These are phyloP conservation scores for Ceriagrion tenellum DNA, from an alignment of 2,888 invertebrate species.

Conservation along the genomic window DNA sequence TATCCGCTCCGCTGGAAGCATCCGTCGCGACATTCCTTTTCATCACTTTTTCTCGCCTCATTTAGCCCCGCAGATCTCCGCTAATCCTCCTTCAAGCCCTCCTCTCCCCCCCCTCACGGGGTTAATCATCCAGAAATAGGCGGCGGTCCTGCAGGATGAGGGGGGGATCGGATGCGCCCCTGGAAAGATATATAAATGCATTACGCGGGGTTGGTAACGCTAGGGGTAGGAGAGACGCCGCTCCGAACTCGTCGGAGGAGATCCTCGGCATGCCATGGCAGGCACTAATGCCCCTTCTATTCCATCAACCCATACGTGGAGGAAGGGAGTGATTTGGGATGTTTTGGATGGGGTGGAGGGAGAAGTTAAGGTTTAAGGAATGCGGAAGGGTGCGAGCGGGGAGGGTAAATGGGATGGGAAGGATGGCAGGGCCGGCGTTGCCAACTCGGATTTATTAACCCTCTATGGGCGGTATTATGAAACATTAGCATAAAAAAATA, in stretches of 20 bases:
- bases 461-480: too few species aligned
- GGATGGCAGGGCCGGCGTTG: not conserved
- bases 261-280: not conserved
- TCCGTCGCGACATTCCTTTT: slow-evolving; percentile 29
- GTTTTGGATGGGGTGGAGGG: not conserved
- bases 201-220: not conserved
- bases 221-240: not conserved
- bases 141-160: not conserved
- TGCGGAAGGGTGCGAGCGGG: not conserved
- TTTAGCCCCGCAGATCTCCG: slow-evolving; percentile 1
- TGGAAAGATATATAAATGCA: not conserved
- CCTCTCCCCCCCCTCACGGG: not conserved
- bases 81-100: not conserved
- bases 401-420: not conserved
- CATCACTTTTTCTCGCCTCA: slow-evolving; percentile 44
- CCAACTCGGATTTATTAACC: not conserved
- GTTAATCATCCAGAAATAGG: slow-evolving; percentile 43
- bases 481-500: too few species aligned
- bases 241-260: not conserved
- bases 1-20: slow-evolving; percentile 9
- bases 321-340: not conserved
- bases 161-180: too few species aligned
- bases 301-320: not conserved
- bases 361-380: not conserved
- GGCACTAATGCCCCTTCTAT: not conserved